Evolutionary conservation across 2,113 vertebrate genomes (phyloP).

Genomic region (Pedetes capensis): DNA sequence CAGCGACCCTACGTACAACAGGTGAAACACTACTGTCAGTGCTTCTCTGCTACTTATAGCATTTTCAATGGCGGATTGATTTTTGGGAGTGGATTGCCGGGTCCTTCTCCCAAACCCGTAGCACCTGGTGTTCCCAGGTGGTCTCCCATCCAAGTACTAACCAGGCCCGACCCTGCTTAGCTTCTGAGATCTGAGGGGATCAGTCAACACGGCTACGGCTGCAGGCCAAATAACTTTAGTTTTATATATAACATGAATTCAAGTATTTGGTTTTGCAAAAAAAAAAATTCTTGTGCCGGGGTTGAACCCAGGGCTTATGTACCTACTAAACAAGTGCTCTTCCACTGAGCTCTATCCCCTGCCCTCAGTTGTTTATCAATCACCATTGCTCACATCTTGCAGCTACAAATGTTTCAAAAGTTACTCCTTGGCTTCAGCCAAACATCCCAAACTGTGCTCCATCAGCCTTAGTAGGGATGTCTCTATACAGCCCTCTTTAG

Average conservation of each 20-base stretch:
- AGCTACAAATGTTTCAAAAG: neutral
- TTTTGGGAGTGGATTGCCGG: too few relatives aligned
- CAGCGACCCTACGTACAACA: too few relatives aligned
- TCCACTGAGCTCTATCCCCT: too few relatives aligned
- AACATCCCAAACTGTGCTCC: neutral
- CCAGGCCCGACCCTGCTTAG: too few relatives aligned
- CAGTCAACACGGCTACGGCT: too few relatives aligned
- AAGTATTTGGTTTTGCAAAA: neutral
- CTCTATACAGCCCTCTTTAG: neutral
- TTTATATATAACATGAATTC: neutral
- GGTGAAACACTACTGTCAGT: too few relatives aligned
- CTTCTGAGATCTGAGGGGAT: too few relatives aligned
- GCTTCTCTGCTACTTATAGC: too few relatives aligned
- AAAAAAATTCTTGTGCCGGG: neutral
- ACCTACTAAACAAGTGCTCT: neutral
- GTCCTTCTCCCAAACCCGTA: too few relatives aligned
- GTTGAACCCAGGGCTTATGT: neutral
- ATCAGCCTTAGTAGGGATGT: neutral
- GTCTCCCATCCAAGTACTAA: too few relatives aligned
- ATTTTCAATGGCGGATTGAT: too few relatives aligned
- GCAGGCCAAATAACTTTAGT: constrained; percentile 15
- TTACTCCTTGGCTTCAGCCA: neutral
- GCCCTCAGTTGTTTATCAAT: neutral
- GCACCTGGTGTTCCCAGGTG: too few relatives aligned
- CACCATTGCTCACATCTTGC: neutral